These are phyloP conservation scores for Gerris lacustris DNA, from an alignment of 2,888 invertebrate genomes.

Conservation along the genomic window DNA sequence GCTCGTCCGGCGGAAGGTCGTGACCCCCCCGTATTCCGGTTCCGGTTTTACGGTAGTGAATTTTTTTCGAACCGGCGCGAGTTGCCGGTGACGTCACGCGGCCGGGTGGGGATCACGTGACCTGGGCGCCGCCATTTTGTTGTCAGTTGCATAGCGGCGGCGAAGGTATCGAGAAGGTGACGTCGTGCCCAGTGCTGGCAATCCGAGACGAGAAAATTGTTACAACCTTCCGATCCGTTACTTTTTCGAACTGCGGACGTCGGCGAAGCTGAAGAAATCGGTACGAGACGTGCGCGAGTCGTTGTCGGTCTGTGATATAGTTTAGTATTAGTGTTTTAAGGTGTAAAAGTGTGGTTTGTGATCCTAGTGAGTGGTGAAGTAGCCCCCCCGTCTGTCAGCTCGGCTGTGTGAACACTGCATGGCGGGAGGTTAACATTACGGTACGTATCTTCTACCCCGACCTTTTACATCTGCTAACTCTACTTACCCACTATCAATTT, in stretches of 20 bases:
- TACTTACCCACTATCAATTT: background rate
- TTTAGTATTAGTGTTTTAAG: background rate
- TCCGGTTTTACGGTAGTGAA: background rate
- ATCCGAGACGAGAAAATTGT: background rate
- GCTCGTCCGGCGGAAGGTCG: background rate
- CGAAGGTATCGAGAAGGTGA: background rate
- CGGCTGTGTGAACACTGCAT: conserved; percentile 5
- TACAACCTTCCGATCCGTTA: background rate
- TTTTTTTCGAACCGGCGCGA: background rate
- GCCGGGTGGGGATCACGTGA: background rate
- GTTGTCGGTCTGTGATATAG: background rate
- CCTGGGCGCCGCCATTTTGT: background rate
- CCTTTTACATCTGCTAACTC: background rate
- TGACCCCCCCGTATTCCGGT: background rate
- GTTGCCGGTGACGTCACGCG: background rate
- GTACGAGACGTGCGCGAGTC: too few relatives aligned
- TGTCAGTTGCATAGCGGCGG: conserved; percentile 5
- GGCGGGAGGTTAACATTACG: conserved; percentile 3
- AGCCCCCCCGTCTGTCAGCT: background rate
- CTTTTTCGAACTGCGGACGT: background rate
- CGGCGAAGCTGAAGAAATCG: too few relatives aligned
- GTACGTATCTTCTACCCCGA: background rate
- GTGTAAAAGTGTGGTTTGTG: background rate
- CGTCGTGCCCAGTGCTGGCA: conserved; percentile 3
- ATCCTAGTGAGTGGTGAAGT: background rate